A percentile compares a stretch with the other conserved stretches of the same genome.
Evolutionary conservation across 2,888 invertebrate species (phyloP).

Genomic region (Exocentrus adspersus): DNA sequence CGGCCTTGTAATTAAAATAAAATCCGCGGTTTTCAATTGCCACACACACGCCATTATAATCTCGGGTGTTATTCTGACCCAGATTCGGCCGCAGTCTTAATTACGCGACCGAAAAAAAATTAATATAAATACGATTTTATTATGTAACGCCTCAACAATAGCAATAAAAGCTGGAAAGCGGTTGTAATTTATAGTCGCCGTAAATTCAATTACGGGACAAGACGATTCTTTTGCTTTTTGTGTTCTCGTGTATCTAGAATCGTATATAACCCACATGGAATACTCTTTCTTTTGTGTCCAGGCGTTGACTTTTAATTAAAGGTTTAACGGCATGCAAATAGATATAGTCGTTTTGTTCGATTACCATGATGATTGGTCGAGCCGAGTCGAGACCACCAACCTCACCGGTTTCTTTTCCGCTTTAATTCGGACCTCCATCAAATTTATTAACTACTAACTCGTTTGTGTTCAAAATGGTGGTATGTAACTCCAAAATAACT

Average conservation of each 20-base stretch:
- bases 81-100: not conserved
- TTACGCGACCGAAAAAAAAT: slow-evolving; percentile 1
- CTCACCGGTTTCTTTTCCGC: slow-evolving; percentile 4
- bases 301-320: slow-evolving; percentile 25
- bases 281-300: slow-evolving; percentile 17
- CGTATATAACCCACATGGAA: slow-evolving; percentile 18
- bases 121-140: slow-evolving; percentile 5
- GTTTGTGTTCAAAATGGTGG: no score
- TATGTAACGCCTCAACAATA: slow-evolving; percentile 5
- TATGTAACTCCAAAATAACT: no score
- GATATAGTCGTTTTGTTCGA: slow-evolving; percentile 15
- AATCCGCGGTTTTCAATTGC: not conserved
- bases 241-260: no score
- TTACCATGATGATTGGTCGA: slow-evolving; percentile 14
- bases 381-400: slow-evolving; percentile 10
- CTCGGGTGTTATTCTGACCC: not conserved
- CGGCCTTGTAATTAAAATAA: not conserved
- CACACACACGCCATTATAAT: not conserved
- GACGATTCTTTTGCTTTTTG: slow-evolving; percentile 19
- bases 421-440: slow-evolving; percentile 17
- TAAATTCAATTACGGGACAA: slow-evolving; percentile 15
- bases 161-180: not conserved
- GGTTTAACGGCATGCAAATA: slow-evolving; percentile 23
- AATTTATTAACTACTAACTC: no score
- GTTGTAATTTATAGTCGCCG: slow-evolving; percentile 13